Base-by-base conservation (phyloP, 92 coral and sea anemone genomes). In the Porites rus region DNA sequence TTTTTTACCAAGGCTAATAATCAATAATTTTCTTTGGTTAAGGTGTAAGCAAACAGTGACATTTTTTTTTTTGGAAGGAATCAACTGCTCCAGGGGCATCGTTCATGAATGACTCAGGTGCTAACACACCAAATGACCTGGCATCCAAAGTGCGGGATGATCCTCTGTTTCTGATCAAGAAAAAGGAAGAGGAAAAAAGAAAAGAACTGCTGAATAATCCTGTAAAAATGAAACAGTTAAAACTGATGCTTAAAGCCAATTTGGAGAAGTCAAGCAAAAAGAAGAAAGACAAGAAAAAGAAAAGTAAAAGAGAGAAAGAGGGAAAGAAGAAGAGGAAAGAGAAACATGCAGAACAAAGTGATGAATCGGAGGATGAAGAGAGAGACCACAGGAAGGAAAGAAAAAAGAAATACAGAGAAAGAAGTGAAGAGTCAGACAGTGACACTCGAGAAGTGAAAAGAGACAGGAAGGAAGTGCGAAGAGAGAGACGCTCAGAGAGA, bases 141-240 rank as follows among this genome's bases (percentile, higher is more conserved):
- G 99, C 99, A 51, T 95, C 98, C 38, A 97, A 97, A 74, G 96
- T 97, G 61, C 94, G 99, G 8, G 99, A 97, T 67, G 99, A 97
- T 77, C 99, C 99, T 3, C 86, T 97, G 24, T 97, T 95, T 73
- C 87, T 95, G 79, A 97, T 97, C 67, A 97, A 93, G 91, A 97
- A 93, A 83, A 97, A 97, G 74, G 99, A 97, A 72, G 98, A 92
- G 65, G 99, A 97, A 69, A 97, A 95, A 89, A 90, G 93, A 51
- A 97, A 97, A 71, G 99, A 97, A 59, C 92, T 97, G 38, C 67
- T 93, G 12, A 88, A 93, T 51, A 97, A 97, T 84, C 99, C 99
- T 13, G 96, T 97, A 65, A 96, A 96, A 85, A 95, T 97, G 99
- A 97, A 97, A 80, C 98, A 95, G 54, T 81, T 97, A 69, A 93